Evolutionary conservation across 2,888 invertebrate genomes (phyloP), one percentile per base, ranked within the genome.

Genomic region (Tribolium freemani): DNA sequence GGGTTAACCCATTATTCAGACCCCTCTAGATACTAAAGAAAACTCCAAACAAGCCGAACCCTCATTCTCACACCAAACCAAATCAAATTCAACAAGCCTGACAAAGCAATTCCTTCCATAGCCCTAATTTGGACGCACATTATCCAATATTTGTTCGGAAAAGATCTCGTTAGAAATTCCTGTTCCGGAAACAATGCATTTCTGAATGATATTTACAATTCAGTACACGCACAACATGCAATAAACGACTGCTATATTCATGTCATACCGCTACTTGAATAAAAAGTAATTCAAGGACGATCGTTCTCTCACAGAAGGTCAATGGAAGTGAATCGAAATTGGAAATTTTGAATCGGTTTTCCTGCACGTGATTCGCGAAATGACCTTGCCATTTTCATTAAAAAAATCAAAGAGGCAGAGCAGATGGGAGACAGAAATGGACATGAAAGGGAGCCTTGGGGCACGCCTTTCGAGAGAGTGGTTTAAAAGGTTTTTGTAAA

Each of bases 261-360:
- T 64, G 64, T 53, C 51, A 44, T 53, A 53, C 64, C 69, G 70
- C 60, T 70, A 58, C 30, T 53, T 69, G 69, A 73, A 73, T 73
- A 70, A 73, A 73, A 73, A 73, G 70, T 70, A 73, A 73, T 73
- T 73, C 73, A 73, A 73, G 73, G 73, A n/a, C 73, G 69, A 60
- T 72, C 54, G 44, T 72, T 72, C 69, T 64, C 69, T 58, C 63
- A 46, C 9, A 9, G 54, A 73, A 73, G 73, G 73, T 61, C 70
- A 69, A 8, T 45, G 61, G n/a, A n/a, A 38, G 38, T 38, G 38
- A 38, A 26, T 26, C 26, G 26, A 38, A 38, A 38, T 38, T 38
- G 38, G 38, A 38, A 38, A 38, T 38, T 38, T 38, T 38, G 8
- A 38, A 26, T 26, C 26, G 5, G 26, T 26, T 26, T 26, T 26